Conservation (phyloP, 2,888 invertebrate genomes). For the Shargacucullia verbasci region DNA sequence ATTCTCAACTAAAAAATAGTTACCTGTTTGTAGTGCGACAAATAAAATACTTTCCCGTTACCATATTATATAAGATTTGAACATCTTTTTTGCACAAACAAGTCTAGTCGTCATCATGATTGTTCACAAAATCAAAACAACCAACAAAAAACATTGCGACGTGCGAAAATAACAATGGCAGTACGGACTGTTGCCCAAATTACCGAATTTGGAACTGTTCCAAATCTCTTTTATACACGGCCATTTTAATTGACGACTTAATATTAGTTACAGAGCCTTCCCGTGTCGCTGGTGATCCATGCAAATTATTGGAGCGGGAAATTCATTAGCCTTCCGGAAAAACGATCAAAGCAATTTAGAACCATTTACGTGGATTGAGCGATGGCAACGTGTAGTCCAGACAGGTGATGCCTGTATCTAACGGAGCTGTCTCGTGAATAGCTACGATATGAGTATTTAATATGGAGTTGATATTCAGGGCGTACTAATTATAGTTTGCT, state of each 20-base stretch:
- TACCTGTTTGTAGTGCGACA: too few species aligned
- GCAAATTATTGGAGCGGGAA: conserved; percentile 80
- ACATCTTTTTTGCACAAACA: too few species aligned
- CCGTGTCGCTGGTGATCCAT: conserved; percentile 64
- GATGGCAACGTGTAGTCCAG: conserved; percentile 45
- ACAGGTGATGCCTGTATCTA: conserved; percentile 48
- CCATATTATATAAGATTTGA: too few species aligned
- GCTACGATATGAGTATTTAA: conserved; percentile 19
- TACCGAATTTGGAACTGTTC: conserved; percentile 42
- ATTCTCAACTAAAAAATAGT: too few species aligned
- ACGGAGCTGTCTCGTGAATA: conserved; percentile 23
- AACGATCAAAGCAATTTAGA: conserved; percentile 87
- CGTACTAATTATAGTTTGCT: too few species aligned
- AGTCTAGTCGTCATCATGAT: too few species aligned
- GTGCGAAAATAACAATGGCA: conserved; percentile 44
- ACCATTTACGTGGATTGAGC: conserved; percentile 71
- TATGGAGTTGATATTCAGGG: conserved; percentile 19
- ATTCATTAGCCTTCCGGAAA: conserved; percentile 86
- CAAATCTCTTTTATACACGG: conserved; percentile 47
- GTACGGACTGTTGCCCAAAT: conserved; percentile 41
- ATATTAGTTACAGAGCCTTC: conserved; percentile 61
- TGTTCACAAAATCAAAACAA: conserved; percentile 12
- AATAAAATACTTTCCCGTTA: too few species aligned
- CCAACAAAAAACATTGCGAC: conserved; percentile 36
- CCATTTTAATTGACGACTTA: conserved; percentile 65